Percentiles rank a stretch among this genome's conserved stretches.
These are phyloP conservation scores for Strigops habroptila DNA, from an alignment of 2,113 vertebrate genomes.

Conservation along the genomic window DNA sequence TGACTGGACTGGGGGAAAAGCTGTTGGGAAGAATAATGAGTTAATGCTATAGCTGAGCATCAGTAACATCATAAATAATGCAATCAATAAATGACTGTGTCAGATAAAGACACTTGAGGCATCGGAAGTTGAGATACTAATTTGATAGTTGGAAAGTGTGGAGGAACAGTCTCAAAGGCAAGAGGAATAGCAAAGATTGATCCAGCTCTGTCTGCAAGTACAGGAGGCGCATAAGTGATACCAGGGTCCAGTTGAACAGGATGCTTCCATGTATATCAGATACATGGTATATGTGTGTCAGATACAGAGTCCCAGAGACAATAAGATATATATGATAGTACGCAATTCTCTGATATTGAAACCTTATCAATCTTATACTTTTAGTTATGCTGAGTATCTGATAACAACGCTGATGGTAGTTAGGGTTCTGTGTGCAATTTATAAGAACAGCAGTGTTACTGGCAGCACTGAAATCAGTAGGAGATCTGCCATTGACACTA, in stretches of 20 bases:
- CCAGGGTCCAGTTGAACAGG: not conserved
- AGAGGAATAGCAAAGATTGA: not conserved
- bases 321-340: not conserved
- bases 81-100: not conserved
- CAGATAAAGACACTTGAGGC: not conserved
- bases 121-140: not conserved
- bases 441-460: not conserved
- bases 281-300: not conserved
- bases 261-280: not conserved
- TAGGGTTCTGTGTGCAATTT: not conserved
- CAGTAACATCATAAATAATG: not conserved
- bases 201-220: not conserved
- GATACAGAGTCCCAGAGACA: not conserved
- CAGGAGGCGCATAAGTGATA: not conserved
- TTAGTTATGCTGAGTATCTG: not conserved
- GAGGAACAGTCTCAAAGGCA: not conserved
- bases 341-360: not conserved
- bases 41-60: not conserved
- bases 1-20: not conserved
- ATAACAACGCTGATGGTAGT: not conserved
- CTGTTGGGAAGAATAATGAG: not conserved
- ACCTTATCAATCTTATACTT: not conserved
- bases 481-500: not conserved
- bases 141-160: not conserved
- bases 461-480: not conserved